phyloP scores from a whole-genome alignment of 2,888 invertebrate genomes.

The Polydrusus pterygomalis region DNA sequence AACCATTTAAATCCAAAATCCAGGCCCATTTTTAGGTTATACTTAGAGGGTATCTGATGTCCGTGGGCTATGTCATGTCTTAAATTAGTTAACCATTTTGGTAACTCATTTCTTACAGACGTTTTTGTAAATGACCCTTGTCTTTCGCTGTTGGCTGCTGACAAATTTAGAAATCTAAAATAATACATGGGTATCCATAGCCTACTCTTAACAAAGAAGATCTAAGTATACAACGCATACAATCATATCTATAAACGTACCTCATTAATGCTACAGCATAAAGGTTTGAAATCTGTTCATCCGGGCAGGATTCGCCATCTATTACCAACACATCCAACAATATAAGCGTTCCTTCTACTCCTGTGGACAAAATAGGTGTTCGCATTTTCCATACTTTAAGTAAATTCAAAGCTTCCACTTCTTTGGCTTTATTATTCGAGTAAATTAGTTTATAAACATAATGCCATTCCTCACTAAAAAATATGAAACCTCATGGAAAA shows the following conservation, averaged over 20 bases:
- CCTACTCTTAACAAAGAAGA: too few species aligned
- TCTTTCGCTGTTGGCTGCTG: conserved; percentile 66
- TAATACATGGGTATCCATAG: too few species aligned
- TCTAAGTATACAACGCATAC: neutral
- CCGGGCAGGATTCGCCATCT: conserved; percentile 67
- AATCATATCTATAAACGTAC: conserved; percentile 65
- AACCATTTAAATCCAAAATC: conserved; percentile 81
- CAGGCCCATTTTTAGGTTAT: conserved; percentile 78
- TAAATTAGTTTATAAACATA: conserved; percentile 73
- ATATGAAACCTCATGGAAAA: neutral
- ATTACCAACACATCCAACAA: conserved; percentile 75
- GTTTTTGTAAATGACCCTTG: conserved; percentile 73
- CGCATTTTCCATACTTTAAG: conserved; percentile 77
- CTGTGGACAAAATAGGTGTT: conserved; percentile 75
- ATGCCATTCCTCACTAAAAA: conserved; percentile 74
- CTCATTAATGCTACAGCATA: conserved; percentile 80
- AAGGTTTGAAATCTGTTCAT: conserved; percentile 75
- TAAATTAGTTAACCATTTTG: conserved; percentile 86
- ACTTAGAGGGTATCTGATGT: conserved; percentile 79
- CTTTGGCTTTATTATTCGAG: conserved; percentile 66
- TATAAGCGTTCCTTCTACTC: conserved; percentile 77
- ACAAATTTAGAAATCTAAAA: conserved; percentile 70
- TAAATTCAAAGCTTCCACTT: conserved; percentile 72
- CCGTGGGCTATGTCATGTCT: conserved; percentile 87
- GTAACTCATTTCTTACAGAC: conserved; percentile 80